These are phyloP conservation scores for Gavia stellata DNA, from an alignment of 2,113 vertebrate genomes.

Conservation along the genomic window DNA sequence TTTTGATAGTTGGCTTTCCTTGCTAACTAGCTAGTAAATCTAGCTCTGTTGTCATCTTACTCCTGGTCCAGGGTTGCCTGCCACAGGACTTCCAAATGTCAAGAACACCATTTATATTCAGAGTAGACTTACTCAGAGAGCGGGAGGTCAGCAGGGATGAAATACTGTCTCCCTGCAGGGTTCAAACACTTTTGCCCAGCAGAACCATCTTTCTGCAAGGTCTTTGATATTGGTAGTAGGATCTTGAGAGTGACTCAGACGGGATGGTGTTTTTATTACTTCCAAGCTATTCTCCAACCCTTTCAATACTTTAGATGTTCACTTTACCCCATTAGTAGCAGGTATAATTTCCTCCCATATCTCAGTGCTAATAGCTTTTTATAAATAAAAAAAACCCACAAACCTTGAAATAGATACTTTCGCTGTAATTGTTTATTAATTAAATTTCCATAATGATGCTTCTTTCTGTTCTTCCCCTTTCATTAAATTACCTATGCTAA, in stretches of 20 bases:
- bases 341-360: not conserved
- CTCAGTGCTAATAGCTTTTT: not conserved
- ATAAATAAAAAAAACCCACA: not conserved
- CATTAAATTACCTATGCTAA: conserved; percentile 13
- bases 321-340: not conserved
- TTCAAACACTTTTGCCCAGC: not conserved
- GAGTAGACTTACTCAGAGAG: not conserved
- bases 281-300: not conserved
- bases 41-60: not conserved
- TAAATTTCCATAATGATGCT: not conserved
- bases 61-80: not conserved
- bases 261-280: not conserved
- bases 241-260: not conserved
- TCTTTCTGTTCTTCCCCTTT: not conserved
- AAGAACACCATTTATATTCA: not conserved
- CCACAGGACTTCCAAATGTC: not conserved
- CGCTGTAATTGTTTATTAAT: conserved; percentile 6
- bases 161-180: not conserved
- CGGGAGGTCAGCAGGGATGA: not conserved
- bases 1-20: not conserved
- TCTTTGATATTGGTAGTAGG: not conserved
- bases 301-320: not conserved
- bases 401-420: not conserved
- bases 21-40: not conserved
- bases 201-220: not conserved